Evolutionary conservation across 2,113 vertebrate species (phyloP).

Genomic region (Atherinomorus stipes): DNA sequence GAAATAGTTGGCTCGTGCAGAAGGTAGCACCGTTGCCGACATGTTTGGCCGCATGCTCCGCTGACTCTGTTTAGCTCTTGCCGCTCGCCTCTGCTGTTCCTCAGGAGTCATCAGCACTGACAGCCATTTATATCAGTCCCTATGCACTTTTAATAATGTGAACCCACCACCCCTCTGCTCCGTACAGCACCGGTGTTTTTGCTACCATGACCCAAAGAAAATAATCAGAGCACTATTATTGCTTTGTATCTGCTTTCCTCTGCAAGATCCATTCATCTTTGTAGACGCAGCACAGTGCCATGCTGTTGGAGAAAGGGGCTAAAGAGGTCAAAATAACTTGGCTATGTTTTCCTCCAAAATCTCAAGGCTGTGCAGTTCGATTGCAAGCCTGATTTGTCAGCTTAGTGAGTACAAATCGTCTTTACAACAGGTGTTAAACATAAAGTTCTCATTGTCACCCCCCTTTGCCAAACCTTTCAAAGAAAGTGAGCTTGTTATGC

Average conservation of each 20-base stretch:
- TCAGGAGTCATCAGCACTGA: constrained; percentile 63
- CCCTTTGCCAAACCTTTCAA: neutral
- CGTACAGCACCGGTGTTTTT: constrained; percentile 47
- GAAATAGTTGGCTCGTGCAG: constrained; percentile 59
- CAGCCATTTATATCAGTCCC: constrained; percentile 69
- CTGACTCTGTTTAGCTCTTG: constrained; percentile 63
- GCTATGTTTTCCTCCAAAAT: constrained; percentile 20
- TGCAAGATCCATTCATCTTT: constrained; percentile 60
- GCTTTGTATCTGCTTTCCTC: constrained; percentile 63
- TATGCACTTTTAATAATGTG: constrained; percentile 58
- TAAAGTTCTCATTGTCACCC: neutral
- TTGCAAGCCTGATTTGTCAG: constrained; percentile 10
- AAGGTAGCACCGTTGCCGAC: constrained; percentile 53
- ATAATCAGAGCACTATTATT: constrained; percentile 66
- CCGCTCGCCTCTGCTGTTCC: constrained; percentile 57
- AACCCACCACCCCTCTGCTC: constrained; percentile 21
- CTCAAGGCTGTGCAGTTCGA: constrained; percentile 12
- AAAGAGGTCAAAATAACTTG: constrained; percentile 52
- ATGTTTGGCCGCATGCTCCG: constrained; percentile 53
- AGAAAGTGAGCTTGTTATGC: constrained; percentile 17
- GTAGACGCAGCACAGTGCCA: constrained; percentile 55
- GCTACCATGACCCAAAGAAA: constrained; percentile 72
- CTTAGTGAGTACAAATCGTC: constrained; percentile 24
- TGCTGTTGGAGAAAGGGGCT: constrained; percentile 40
- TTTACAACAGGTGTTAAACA: constrained; percentile 39